These are phyloP conservation scores for Charadrius vociferus DNA, from an alignment of 2,113 vertebrate species.

Conservation along the genomic window DNA sequence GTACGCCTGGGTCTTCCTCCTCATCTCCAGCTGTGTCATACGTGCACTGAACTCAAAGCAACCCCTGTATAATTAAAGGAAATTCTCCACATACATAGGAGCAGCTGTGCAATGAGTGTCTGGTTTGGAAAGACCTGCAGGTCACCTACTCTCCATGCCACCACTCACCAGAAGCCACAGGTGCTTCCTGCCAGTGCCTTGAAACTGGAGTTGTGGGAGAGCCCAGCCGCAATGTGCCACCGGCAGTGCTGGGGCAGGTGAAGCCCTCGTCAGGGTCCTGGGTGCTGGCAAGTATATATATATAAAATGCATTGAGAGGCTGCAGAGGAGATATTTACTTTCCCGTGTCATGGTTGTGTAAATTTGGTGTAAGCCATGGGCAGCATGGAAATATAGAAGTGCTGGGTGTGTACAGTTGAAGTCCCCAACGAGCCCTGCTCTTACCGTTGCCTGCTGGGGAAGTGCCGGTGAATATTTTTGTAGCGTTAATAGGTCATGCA, in stretches of 20 bases:
- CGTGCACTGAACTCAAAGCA: rapidly evolving
- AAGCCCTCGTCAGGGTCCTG: neutral
- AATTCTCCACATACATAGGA: neutral
- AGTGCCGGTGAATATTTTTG: neutral
- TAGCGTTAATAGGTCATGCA: neutral
- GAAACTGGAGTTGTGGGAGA: neutral
- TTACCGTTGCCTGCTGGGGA: neutral
- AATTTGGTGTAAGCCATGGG: neutral
- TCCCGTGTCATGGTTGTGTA: neutral
- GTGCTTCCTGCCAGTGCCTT: neutral
- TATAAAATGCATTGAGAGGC: neutral
- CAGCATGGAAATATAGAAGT: neutral
- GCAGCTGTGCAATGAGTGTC: neutral
- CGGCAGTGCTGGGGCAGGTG: rapidly evolving
- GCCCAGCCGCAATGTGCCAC: neutral
- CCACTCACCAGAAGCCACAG: neutral
- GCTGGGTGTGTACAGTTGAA: neutral
- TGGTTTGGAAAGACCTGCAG: neutral
- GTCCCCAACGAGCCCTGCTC: neutral
- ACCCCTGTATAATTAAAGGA: too few relatives aligned
- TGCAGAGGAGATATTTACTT: neutral
- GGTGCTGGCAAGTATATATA: neutral
- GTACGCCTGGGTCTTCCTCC: neutral
- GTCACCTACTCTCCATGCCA: neutral
- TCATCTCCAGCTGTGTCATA: neutral